These are phyloP conservation scores for Eclectus roratus DNA, from an alignment of 2,113 vertebrate genomes.

Conservation along the genomic window DNA sequence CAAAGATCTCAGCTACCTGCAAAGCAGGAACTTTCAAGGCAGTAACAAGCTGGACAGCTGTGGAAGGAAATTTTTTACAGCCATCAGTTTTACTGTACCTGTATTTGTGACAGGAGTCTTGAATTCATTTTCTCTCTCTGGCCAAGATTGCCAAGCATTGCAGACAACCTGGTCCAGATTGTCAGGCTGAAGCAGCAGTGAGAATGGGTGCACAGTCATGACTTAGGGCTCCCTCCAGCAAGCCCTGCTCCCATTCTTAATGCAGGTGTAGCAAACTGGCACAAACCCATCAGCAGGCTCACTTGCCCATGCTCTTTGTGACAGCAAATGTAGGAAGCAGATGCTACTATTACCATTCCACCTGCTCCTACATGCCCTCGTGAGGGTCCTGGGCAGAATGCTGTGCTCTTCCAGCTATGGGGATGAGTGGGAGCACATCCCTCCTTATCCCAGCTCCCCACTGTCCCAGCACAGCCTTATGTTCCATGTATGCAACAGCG, in stretches of 20 bases:
- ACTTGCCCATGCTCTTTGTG: accelerated
- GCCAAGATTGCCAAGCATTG: not conserved
- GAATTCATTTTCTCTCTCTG: not conserved
- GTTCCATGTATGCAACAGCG: accelerated
- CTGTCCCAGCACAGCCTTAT: not conserved
- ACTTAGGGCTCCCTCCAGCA: not conserved
- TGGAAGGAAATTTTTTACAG: not conserved
- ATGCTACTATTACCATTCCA: not conserved
- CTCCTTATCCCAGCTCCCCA: not conserved
- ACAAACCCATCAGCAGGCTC: not conserved
- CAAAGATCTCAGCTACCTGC: not conserved
- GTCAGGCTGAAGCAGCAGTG: not conserved
- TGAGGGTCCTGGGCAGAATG: not conserved
- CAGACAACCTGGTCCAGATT: not conserved
- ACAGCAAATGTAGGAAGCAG: not conserved
- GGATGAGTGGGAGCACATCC: not conserved
- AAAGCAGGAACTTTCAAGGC: not conserved
- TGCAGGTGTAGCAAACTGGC: accelerated
- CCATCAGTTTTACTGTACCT: not conserved
- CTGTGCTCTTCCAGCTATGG: not conserved
- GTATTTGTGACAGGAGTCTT: not conserved
- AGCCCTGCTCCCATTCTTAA: not conserved
- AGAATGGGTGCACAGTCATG: not conserved
- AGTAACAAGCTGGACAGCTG: not conserved
- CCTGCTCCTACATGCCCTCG: accelerated